Conservation (phyloP, 2,888 invertebrate genomes). For the Cryptus viduatorius region DNA sequence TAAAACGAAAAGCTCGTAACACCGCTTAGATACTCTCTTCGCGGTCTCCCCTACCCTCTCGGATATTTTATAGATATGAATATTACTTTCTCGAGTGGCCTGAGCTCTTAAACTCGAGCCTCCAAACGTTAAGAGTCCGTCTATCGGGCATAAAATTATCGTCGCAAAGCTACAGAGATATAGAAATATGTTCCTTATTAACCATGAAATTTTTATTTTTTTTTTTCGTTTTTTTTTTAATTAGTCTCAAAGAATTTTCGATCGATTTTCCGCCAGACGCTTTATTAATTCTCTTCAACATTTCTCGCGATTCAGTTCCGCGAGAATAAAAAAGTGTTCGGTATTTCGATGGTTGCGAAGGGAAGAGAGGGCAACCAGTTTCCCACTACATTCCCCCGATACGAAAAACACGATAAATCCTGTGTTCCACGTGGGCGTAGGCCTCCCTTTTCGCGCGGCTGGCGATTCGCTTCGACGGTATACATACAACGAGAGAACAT, state of each 20-base stretch:
- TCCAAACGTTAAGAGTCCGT: conserved; percentile 46
- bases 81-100: neutral
- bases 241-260: too few species aligned
- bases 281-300: too few species aligned
- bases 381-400: conserved; percentile 62
- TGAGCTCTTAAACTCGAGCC: conserved; percentile 20
- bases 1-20: conserved; percentile 49
- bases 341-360: conserved; percentile 15
- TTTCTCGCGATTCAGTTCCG: conserved; percentile 14
- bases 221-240: neutral
- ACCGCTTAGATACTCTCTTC: neutral
- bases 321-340: conserved; percentile 27
- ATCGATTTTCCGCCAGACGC: too few species aligned
- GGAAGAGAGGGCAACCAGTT: conserved; percentile 17
- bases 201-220: neutral
- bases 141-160: conserved; percentile 43
- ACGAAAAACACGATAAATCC: conserved; percentile 76
- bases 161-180: conserved; percentile 28
- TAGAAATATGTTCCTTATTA: neutral
- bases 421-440: conserved; percentile 76
- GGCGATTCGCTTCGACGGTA: conserved; percentile 35
- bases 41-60: neutral
- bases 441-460: conserved; percentile 65
- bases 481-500: conserved; percentile 41
- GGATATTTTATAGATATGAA: conserved; percentile 2